Base-by-base conservation (phyloP, 2,113 vertebrate genomes). In the Ceyx cyanopectus region DNA sequence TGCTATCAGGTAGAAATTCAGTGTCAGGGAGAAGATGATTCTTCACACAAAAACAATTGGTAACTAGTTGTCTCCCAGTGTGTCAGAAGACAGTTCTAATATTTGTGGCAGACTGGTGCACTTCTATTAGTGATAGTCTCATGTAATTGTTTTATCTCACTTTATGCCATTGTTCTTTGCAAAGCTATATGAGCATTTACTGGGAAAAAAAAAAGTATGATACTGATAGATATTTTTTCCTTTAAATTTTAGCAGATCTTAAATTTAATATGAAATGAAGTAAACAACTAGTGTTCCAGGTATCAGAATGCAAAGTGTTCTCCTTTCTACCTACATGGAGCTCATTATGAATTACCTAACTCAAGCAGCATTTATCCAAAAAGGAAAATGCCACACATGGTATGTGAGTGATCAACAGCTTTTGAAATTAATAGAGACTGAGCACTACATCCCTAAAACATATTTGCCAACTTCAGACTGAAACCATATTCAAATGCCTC, bases 381-480 rank as follows among this genome's bases (percentile, higher is more conserved):
- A 81, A 60, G 5, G 22, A 76, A 89, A 85, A 85, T 40, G 37
- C 54, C 27, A 15, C 8, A 5, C 20, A 16, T 27, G 23, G 45
- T 74, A 73, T 62, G 15, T 29, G 45, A 63, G 27, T n/a, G 40
- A 77, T 81, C 65, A 90, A 60, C 46, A 72, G 53, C 56, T 85
- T 86, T 67, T n/a, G 27, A 94, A 90, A 83, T 58, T 1, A 82
- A 74, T 17, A 75, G 69, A 40, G 79, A 79, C 22, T 43, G 81
- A 85, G 57, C 45, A 30, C 54, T 75, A 15, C 19, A 82, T 77
- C 56, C 70, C 60, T 80, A 66, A 87, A 92, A 74, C 6, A 74
- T 74, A 40, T 48, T 46, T 56, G 32, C 43, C 90, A 45, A 80
- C 30, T 61, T 82, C 91, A 67, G 50, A 17, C 18, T 77, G 50